These are phyloP conservation scores for Diarsia dahlii DNA, from an alignment of 2,888 invertebrate species.

Conservation along the genomic window DNA sequence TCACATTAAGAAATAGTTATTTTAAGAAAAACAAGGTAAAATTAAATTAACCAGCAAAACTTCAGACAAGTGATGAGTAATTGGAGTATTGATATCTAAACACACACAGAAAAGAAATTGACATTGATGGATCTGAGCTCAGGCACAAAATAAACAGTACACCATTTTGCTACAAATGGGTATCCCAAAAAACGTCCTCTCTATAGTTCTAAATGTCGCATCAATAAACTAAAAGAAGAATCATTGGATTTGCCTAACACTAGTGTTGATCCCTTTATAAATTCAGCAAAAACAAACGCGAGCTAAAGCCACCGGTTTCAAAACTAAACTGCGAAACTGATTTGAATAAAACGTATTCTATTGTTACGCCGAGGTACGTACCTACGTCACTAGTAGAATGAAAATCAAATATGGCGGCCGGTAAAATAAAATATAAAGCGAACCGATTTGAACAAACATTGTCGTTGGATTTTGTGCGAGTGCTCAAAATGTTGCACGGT, in stretches of 20 bases:
- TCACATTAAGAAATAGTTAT: too few relatives aligned
- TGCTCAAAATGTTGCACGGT: slow-evolving; percentile 37
- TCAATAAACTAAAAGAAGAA: slow-evolving; percentile 3
- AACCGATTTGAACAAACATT: slow-evolving; percentile 59
- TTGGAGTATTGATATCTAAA: too few relatives aligned
- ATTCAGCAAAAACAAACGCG: slow-evolving; percentile 43
- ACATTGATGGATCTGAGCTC: not conserved
- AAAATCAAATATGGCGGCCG: slow-evolving; percentile 59
- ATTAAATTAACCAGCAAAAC: not conserved
- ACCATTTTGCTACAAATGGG: not conserved
- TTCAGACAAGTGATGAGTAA: not conserved
- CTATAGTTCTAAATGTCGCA: not conserved
- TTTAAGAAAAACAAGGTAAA: not conserved
- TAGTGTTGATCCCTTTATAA: slow-evolving; percentile 37
- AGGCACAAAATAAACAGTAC: not conserved
- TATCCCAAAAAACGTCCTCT: accelerated
- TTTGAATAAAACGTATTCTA: slow-evolving; percentile 60
- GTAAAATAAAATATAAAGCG: slow-evolving; percentile 57
- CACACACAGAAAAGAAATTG: not conserved
- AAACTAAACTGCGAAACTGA: slow-evolving; percentile 58
- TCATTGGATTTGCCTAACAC: slow-evolving; percentile 16
- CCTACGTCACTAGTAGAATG: slow-evolving; percentile 57
- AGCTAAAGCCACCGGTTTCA: slow-evolving; percentile 41
- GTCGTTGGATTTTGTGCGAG: slow-evolving; percentile 52
- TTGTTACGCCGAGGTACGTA: slow-evolving; percentile 33